Evolutionary conservation across 2,113 vertebrate genomes (phyloP), one percentile per base, ranked within the genome.

Genomic region (Cryptotis parvus): DNA sequence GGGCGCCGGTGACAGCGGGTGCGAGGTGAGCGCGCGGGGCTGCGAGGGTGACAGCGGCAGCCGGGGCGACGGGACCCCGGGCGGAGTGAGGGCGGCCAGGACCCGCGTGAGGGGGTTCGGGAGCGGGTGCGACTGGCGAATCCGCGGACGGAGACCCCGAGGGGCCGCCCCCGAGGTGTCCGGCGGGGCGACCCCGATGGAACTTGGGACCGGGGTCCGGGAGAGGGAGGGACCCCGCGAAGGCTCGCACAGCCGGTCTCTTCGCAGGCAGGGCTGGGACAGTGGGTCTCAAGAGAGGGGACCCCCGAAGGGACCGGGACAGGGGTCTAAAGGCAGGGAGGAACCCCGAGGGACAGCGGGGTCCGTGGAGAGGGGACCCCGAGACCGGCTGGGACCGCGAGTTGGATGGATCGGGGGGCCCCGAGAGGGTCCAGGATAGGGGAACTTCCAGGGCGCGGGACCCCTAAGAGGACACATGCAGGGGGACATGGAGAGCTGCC

Each of bases 21-120:
- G 93, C 70, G 73, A 96, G 96, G 96, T 96, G 95, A 96, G 95
- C 52, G 61, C 69, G 27, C 35, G 4, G 63, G 84, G 61, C 69
- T 61, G 72, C 31, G 45, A 43, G 65, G 37, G 39, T 92, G 85
- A 89, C 93, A 87, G 39, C 11, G 41, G 22, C 18, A 18, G 18
- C 55, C 55, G 2, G 89, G 58, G 78, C 80, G 69, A 6, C 29
- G 27, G 69, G 12, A 82, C 73, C 73, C 80, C 74, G 8, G 24
- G 27, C 52, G 15, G 75, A 37, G 69, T 92, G 4, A 22, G 70
- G 49, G n/a, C n/a, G n/a, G n/a, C n/a, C n/a, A n/a, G n/a, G n/a
- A n/a, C n/a, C n/a, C n/a, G n/a, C n/a, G n/a, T n/a, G n/a, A n/a
- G 52, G 27, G 12, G 16, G 7, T 45, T 27, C 63, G 27, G 76